A percentile compares a stretch with the other conserved stretches of the same genome.
Evolutionary conservation across 2,888 invertebrate genomes (phyloP).

Genomic region (Alloplasta piceator): DNA sequence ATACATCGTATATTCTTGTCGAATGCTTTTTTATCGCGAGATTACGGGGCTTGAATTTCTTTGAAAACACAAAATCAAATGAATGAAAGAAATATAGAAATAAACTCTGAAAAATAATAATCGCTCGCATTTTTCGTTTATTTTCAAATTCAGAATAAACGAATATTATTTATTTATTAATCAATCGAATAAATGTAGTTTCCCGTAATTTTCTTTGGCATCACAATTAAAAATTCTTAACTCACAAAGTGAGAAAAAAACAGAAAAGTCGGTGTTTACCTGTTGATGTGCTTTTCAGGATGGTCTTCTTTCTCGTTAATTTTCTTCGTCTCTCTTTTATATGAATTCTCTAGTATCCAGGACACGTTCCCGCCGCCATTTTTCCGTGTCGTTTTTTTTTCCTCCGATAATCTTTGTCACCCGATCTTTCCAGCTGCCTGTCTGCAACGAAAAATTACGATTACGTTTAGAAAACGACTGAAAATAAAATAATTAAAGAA

Average conservation of each 20-base stretch:
- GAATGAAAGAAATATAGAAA: not conserved
- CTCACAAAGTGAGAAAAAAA: too few relatives aligned
- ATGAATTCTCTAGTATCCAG: constrained; percentile 52
- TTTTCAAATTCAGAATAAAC: not conserved
- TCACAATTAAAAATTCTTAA: constrained; percentile 2
- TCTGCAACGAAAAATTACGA: constrained; percentile 63
- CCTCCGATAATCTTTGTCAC: constrained; percentile 5
- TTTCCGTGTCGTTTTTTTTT: constrained; percentile 45
- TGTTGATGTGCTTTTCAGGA: constrained; percentile 28
- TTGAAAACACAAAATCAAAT: not conserved
- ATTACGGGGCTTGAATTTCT: not conserved
- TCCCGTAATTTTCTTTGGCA: not conserved
- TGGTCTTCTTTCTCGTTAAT: constrained; percentile 51
- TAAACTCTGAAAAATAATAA: not conserved
- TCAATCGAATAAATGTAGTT: not conserved
- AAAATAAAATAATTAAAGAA: constrained; percentile 12
- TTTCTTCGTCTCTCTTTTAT: constrained; percentile 61
- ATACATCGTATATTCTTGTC: not conserved
- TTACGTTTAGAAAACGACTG: not conserved
- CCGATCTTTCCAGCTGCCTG: not conserved
- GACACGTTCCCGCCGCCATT: constrained; percentile 79
- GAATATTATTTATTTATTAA: not conserved
- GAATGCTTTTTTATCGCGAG: constrained; percentile 13
- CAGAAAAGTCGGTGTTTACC: constrained; percentile 23
- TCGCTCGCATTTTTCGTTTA: not conserved